Evolutionary conservation across 2,113 vertebrate genomes (phyloP).

Genomic region (Balaenoptera acutorostrata): DNA sequence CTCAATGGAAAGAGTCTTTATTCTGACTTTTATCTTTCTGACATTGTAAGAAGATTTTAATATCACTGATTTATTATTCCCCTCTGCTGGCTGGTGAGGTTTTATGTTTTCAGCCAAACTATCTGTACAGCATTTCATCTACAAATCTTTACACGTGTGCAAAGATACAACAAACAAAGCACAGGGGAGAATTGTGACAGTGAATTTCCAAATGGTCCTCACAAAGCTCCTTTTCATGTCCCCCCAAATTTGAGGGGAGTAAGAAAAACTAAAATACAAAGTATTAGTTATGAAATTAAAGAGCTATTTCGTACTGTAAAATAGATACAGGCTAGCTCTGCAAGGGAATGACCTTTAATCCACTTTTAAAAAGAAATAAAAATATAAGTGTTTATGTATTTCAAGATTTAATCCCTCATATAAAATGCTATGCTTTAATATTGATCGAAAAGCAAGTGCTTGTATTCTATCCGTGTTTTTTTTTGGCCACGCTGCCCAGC

Average conservation of each 20-base stretch:
- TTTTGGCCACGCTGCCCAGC: no score
- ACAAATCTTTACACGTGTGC: not conserved
- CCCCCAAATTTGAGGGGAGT: not conserved
- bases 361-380: not conserved
- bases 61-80: conserved; percentile 44
- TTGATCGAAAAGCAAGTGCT: no score
- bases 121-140: not conserved
- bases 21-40: not conserved
- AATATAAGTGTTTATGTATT: not conserved
- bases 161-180: not conserved
- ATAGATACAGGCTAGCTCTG: not conserved
- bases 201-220: not conserved
- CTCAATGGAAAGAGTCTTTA: not conserved
- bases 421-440: not conserved
- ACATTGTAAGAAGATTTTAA: conserved; percentile 1
- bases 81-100: not conserved
- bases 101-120: not conserved
- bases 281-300: not conserved
- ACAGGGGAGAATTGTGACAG: not conserved
- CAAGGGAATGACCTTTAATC: not conserved
- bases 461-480: not conserved
- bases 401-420: not conserved
- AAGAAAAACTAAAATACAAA: not conserved
- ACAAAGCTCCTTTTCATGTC: not conserved
- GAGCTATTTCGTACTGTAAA: not conserved